Base-by-base conservation (phyloP, 2,888 invertebrate genomes). In the Brenthis ino region DNA sequence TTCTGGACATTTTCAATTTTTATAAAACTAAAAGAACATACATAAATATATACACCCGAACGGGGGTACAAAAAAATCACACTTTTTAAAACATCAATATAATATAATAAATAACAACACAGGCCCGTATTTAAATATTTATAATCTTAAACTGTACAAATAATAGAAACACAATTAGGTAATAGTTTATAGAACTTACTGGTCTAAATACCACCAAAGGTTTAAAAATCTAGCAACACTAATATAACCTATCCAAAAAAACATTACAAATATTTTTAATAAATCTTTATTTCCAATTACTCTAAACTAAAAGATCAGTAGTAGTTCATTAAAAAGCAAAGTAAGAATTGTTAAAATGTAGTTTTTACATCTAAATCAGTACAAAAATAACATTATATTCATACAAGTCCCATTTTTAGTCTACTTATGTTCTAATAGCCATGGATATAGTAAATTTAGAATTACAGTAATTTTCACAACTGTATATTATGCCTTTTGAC, bases 341-440 rank as follows among this genome's bases (percentile, higher is more conserved):
- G 1, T 6, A 8, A 8, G 8, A 57, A 43, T 20, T 43, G n/a
- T 43, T 20, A 6, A 48, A 24, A 48, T 24, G 6, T 58, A 6
- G 14, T n/a, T 12, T 43, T 57, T 57, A 57, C 20, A 58, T 58
- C 48, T 58, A 58, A 58, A 58, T 58, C 58, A 58, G 58, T 58
- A 58, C 24, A 58, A 58, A 58, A 58, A 58, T 58, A 58, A 58
- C 24, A 58, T 8, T 37, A 37, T 37, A 37, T 37, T 37, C 37
- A 37, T 37, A 37, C 6, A 33, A 37, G 37, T 37, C 6, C 37
- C 6, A 6, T 58, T 47, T 58, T 58, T 58, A 58, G 6, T 47
- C 14, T 47, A 57, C 6, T 24, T 48, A 20, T 47, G 24, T 47
- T 20, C 20, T 8, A 37, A 58, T 14, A 14, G 48, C 47, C 47